Evolutionary conservation across 1,140 invertebrate genomes (phyloP).

Genomic region (Ostrea edulis): DNA sequence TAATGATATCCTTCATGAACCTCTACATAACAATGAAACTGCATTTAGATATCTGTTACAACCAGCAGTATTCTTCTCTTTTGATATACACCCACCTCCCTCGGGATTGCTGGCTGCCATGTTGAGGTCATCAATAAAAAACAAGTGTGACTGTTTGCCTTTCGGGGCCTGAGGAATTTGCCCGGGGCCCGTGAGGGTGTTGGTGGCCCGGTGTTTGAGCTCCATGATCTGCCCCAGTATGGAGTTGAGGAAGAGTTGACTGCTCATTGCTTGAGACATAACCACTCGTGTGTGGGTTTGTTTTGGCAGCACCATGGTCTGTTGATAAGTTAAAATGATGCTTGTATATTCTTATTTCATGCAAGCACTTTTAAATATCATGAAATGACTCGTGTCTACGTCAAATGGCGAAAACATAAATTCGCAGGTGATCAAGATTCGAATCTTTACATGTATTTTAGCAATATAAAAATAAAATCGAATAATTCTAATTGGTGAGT

Average conservation of each 20-base stretch:
- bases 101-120: slow-evolving; percentile 63
- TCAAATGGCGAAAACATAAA: too few species aligned
- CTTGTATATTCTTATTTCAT: too few species aligned
- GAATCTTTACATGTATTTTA: too few species aligned
- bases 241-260: slow-evolving; percentile 69
- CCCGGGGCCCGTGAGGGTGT: slow-evolving; percentile 61
- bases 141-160: slow-evolving; percentile 68
- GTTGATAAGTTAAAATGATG: not conserved
- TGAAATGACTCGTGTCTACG: too few species aligned
- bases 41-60: too few species aligned
- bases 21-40: too few species aligned
- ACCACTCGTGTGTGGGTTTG: slow-evolving; percentile 66
- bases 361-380: too few species aligned
- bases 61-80: too few species aligned
- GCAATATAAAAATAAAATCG: too few species aligned
- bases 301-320: slow-evolving; percentile 73
- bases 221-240: slow-evolving; percentile 71
- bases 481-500: too few species aligned
- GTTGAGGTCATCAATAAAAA: slow-evolving; percentile 78
- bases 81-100: slow-evolving; percentile 58
- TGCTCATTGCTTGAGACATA: slow-evolving; percentile 70
- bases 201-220: slow-evolving; percentile 67
- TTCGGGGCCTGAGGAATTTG: slow-evolving; percentile 40
- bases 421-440: too few species aligned
- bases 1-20: too few species aligned